Evolutionary conservation across 2,113 vertebrate species (phyloP).

Genomic region (Edolisoma coerulescens): DNA sequence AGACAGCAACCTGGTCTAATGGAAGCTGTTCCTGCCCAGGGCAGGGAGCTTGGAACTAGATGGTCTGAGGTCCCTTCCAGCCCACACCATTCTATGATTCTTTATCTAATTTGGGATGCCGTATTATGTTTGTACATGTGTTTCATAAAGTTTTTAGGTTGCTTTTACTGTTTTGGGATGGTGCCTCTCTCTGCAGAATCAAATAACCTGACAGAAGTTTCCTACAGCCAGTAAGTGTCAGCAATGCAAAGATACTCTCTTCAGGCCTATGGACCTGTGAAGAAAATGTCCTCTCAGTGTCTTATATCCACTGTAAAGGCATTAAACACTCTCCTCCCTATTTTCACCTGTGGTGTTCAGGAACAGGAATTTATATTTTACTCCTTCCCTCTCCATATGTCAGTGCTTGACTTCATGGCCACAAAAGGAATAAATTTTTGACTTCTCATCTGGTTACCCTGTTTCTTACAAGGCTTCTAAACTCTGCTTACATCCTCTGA

Average conservation of each 20-base stretch:
- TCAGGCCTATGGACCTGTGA: not conserved
- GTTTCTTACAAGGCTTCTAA: not conserved
- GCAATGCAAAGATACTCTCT: not conserved
- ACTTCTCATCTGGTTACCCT: not conserved
- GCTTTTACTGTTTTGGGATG: not conserved
- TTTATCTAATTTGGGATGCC: not conserved
- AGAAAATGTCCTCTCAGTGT: not conserved
- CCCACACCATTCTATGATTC: not conserved
- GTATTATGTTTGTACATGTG: not conserved
- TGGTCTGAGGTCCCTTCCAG: not conserved
- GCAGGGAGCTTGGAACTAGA: not conserved
- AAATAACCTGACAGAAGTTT: not conserved
- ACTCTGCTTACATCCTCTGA: not conserved
- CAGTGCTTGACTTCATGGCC: not conserved
- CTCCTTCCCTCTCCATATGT: accelerated
- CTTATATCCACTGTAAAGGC: not conserved
- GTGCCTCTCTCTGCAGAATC: not conserved
- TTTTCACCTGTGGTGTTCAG: not conserved
- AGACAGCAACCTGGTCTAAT: not conserved
- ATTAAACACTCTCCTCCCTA: not conserved
- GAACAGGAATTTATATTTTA: not conserved
- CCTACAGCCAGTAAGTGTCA: not conserved
- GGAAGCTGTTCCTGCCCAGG: not conserved
- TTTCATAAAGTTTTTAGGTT: not conserved
- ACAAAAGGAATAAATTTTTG: not conserved